Percentiles rank a stretch among this genome's conserved stretches.
Evolutionary conservation across 2,113 vertebrate species (phyloP).

Genomic region (Lethenteron camtschaticum): DNA sequence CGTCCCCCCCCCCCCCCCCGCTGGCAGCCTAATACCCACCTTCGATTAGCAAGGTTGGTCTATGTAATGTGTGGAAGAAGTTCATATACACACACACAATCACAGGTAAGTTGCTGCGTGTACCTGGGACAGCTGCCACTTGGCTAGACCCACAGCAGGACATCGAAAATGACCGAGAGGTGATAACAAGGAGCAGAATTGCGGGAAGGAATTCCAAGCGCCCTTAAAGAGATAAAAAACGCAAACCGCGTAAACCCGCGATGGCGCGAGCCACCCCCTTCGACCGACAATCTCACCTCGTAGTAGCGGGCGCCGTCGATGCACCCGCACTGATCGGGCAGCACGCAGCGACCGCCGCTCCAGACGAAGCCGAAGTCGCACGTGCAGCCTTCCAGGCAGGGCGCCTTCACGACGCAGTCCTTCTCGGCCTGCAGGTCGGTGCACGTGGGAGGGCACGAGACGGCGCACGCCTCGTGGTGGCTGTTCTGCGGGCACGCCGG

Average conservation of each 20-base stretch:
- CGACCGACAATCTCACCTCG: conserved; percentile 17
- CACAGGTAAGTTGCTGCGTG: no score
- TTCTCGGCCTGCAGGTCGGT: conserved; percentile 14
- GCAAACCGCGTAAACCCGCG: rapidly evolving
- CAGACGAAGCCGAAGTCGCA: conserved; percentile 27
- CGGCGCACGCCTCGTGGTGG: conserved; percentile 30
- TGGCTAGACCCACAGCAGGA: no score
- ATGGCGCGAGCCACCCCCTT: no score
- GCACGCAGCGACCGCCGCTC: conserved; percentile 23
- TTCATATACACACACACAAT: no score
- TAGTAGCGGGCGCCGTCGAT: conserved; percentile 28
- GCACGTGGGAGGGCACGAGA: conserved; percentile 25
- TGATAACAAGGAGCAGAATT: no score
- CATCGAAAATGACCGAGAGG: no score
- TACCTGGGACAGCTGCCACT: no score
- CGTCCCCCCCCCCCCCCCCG: no score
- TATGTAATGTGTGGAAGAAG: no score
- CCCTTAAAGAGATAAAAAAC: background rate
- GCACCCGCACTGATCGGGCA: conserved; percentile 29
- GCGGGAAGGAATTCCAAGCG: no score
- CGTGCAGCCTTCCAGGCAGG: conserved; percentile 35
- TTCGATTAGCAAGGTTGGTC: no score
- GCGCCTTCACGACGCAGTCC: conserved; percentile 12
- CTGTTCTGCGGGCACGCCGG: conserved; percentile 29
- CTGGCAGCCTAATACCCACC: no score